phyloP scores from a whole-genome alignment of 2,797 vertebrate species.

The Myoxocephalus aenaeus region DNA sequence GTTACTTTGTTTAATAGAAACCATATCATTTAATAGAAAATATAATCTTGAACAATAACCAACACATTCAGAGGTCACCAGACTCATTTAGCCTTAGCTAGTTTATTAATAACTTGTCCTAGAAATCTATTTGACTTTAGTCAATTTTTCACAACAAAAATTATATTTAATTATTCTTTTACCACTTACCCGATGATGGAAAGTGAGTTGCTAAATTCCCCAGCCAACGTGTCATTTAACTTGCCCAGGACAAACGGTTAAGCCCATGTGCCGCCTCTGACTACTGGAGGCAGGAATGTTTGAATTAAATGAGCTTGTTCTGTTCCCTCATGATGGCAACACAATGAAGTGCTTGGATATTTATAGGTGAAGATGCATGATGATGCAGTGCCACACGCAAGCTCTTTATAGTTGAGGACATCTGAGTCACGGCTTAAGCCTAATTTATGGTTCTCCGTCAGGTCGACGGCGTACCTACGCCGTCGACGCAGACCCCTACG shows the following conservation, averaged over 20 bases:
- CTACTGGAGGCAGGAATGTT: background rate
- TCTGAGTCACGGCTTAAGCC: conserved; percentile 34
- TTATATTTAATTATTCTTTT: background rate
- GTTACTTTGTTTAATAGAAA: background rate
- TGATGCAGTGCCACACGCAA: no score
- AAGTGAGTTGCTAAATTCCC: background rate
- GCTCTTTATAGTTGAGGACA: background rate
- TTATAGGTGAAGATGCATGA: background rate
- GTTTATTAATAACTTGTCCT: background rate
- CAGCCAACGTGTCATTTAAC: background rate
- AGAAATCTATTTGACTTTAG: no score
- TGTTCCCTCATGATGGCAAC: background rate
- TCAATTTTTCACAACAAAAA: no score
- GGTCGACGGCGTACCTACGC: no score
- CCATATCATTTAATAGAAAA: background rate
- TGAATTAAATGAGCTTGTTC: background rate
- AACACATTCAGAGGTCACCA: background rate
- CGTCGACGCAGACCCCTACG: no score
- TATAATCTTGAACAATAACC: background rate
- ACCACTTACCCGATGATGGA: background rate
- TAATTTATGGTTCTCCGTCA: no score
- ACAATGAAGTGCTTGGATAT: background rate
- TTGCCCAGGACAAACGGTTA: background rate
- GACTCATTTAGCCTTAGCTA: background rate
- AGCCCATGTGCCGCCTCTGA: background rate